Conservation (phyloP, 2,888 invertebrate genomes). For the Lasiommata megera region DNA sequence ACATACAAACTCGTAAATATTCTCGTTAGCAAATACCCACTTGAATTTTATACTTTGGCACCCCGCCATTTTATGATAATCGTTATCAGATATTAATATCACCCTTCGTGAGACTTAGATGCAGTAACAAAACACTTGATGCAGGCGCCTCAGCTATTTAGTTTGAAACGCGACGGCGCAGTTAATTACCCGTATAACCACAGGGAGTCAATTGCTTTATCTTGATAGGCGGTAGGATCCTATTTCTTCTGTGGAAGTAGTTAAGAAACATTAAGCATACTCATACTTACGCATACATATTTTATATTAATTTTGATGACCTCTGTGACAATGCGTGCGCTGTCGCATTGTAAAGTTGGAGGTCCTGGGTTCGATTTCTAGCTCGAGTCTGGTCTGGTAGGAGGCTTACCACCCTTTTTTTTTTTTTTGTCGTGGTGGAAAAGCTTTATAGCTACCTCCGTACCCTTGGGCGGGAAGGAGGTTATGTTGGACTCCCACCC, state of each 20-base stretch:
- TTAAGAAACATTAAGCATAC: background rate
- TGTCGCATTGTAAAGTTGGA: too few species aligned
- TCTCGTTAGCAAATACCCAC: background rate
- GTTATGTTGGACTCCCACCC: too few species aligned
- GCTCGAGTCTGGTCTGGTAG: too few species aligned
- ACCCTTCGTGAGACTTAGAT: background rate
- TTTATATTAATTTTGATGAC: too few species aligned
- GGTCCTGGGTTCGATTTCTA: too few species aligned
- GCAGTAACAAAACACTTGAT: constrained; percentile 45
- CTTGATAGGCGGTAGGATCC: constrained; percentile 36
- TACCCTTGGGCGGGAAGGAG: too few species aligned
- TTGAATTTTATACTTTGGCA: constrained; percentile 6
- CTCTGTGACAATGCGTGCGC: too few species aligned
- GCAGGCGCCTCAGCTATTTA: constrained; percentile 45
- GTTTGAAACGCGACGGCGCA: constrained; percentile 43
- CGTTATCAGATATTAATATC: constrained; percentile 1
- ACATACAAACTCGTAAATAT: background rate
- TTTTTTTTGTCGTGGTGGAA: too few species aligned
- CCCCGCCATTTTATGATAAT: background rate
- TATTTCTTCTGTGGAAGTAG: constrained; percentile 8
- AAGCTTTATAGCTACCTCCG: too few species aligned
- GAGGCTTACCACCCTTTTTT: too few species aligned
- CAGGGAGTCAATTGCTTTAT: constrained; percentile 74
- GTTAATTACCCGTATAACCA: constrained; percentile 77
- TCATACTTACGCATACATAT: background rate